Conservation (phyloP, 2,797 vertebrate genomes). For the Gastrophryne carolinensis region DNA sequence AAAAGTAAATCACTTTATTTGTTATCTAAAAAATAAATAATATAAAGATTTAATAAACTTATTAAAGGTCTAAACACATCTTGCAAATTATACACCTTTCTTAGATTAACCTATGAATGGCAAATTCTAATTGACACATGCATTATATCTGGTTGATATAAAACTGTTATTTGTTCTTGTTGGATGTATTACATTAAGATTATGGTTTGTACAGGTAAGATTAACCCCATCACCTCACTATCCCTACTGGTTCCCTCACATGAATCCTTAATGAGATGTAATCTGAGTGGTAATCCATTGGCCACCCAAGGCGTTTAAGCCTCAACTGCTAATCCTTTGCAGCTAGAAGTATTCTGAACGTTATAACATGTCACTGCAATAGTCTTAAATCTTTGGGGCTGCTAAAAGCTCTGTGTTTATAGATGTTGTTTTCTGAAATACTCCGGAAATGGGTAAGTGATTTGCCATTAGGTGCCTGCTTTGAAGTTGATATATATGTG, state of each 20-base stretch:
- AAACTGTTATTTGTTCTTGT: background rate
- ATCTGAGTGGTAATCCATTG: constrained; percentile 39
- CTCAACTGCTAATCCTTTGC: constrained; percentile 23
- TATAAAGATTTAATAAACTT: too few relatives aligned
- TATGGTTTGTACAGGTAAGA: background rate
- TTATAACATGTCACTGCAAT: constrained; percentile 19
- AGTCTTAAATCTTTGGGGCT: constrained; percentile 29
- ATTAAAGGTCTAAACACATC: too few relatives aligned
- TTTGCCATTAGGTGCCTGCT: constrained; percentile 49
- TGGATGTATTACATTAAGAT: background rate
- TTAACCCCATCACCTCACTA: background rate
- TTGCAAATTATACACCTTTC: too few relatives aligned
- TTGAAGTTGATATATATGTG: constrained; percentile 53
- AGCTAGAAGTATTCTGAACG: constrained; percentile 11
- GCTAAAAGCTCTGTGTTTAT: constrained; percentile 46
- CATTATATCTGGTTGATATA: background rate
- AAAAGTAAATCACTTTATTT: too few relatives aligned
- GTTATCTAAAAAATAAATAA: too few relatives aligned
- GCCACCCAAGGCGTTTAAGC: constrained; percentile 14
- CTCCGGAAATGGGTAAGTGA: constrained; percentile 37
- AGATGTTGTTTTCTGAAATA: constrained; percentile 27
- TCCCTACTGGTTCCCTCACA: background rate
- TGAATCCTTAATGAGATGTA: constrained; percentile 27
- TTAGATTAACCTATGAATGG: background rate
- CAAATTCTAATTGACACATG: background rate